Percentiles rank a stretch among this genome's conserved stretches.
phyloP scores from a whole-genome alignment of 1,140 invertebrate genomes.

The Sycobia sp. region DNA sequence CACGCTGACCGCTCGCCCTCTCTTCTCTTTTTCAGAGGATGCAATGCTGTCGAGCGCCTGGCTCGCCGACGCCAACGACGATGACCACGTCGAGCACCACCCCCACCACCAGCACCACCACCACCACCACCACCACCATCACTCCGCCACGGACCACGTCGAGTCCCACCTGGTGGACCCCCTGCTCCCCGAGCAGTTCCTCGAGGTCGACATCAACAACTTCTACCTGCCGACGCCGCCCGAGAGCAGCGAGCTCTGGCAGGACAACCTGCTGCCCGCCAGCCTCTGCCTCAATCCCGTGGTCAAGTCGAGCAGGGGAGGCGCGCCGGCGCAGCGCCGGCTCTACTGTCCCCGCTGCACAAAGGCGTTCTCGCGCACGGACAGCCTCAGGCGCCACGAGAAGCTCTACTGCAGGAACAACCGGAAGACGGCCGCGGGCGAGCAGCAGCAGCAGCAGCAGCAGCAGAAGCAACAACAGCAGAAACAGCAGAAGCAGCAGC shows the following conservation, averaged over 20 bases:
- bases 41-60: conserved; percentile 28
- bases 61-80: conserved; percentile 15
- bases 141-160: not conserved
- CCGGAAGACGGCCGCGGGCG: not conserved
- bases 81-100: conserved; percentile 6
- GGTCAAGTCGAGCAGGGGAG: not conserved
- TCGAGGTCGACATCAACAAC: conserved; percentile 34
- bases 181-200: conserved; percentile 31
- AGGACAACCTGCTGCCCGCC: conserved; percentile 11
- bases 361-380: conserved; percentile 28
- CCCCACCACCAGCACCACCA: conserved; percentile 5
- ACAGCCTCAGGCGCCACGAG: conserved; percentile 28
- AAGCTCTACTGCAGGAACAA: conserved; percentile 30
- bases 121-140: not conserved
- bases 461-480: not conserved
- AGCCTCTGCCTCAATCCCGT: too few relatives aligned
- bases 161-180: conserved; percentile 8
- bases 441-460: not conserved
- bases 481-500: not conserved
- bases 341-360: conserved; percentile 23
- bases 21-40: conserved; percentile 32
- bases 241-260: conserved; percentile 33
- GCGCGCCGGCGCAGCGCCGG: not conserved
- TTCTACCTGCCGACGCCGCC: conserved; percentile 29
- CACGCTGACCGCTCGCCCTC: too few relatives aligned